A percentile compares a stretch with the other conserved stretches of the same genome.
Conservation (phyloP, 53 echinoderm and acorn worm species). For the Antedon mediterranea region DNA sequence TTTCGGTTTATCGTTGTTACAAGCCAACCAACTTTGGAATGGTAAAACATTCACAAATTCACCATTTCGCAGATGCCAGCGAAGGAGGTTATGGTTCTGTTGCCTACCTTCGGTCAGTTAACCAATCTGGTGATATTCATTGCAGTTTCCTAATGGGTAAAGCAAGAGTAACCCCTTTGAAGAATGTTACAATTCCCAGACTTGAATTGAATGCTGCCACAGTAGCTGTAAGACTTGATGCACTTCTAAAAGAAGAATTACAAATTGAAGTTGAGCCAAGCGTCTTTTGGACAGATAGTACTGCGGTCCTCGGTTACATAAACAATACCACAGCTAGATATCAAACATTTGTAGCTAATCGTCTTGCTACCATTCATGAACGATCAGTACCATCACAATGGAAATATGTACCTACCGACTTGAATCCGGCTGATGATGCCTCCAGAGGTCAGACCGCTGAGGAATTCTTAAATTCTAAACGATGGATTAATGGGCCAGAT, state of each 20-base stretch:
- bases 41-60: not conserved
- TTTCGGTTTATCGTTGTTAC: conserved; percentile 14
- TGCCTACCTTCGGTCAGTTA: conserved; percentile 11
- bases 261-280: not conserved
- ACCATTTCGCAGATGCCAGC: conserved; percentile 31
- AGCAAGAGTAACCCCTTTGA: conserved; percentile 24
- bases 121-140: conserved; percentile 3
- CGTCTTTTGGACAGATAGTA: conserved; percentile 7
- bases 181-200: conserved; percentile 25
- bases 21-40: conserved; percentile 7
- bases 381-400: not conserved
- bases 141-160: conserved; percentile 24
- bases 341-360: conserved; percentile 12
- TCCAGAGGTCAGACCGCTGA: not conserved
- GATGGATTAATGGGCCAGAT: conserved; percentile 10
- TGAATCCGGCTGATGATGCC: not conserved
- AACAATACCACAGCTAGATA: not conserved
- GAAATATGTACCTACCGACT: conserved; percentile 1
- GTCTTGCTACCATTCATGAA: not conserved
- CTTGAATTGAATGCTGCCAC: conserved; percentile 27
- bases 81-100: conserved; percentile 28
- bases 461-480: not conserved
- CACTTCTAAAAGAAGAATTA: conserved; percentile 16
- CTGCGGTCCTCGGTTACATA: conserved; percentile 1
- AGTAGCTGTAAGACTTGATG: conserved; percentile 12